Percentiles rank a stretch among this genome's conserved stretches.
phyloP scores from a whole-genome alignment of 2,888 invertebrate genomes.

The Nasonovia ribisnigri region DNA sequence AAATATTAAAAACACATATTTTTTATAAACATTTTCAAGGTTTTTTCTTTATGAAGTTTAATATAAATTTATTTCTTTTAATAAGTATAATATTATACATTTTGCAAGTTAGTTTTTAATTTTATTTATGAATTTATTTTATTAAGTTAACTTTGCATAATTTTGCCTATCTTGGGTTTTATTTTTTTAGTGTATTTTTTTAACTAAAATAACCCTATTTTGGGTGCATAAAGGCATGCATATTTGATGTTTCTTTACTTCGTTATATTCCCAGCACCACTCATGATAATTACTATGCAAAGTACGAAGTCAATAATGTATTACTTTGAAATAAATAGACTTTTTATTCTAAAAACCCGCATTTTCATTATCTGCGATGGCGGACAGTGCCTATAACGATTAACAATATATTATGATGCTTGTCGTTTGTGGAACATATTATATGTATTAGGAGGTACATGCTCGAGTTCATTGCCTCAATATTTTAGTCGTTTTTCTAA shows the following conservation, averaged over 20 bases:
- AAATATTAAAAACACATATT: too few relatives aligned
- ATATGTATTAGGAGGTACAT: too few relatives aligned
- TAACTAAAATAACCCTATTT: background rate
- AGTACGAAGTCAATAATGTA: background rate
- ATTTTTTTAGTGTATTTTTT: background rate
- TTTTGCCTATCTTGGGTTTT: background rate
- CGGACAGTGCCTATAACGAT: background rate
- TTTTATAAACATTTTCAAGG: too few relatives aligned
- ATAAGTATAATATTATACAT: too few relatives aligned
- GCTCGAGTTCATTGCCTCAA: background rate
- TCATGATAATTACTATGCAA: background rate
- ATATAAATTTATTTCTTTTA: too few relatives aligned
- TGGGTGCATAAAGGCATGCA: background rate
- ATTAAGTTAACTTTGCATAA: background rate
- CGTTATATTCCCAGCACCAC: background rate
- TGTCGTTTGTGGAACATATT: background rate
- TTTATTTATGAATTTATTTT: background rate
- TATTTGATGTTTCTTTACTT: background rate
- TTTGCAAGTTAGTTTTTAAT: too few relatives aligned
- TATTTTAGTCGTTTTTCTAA: background rate
- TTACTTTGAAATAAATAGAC: background rate
- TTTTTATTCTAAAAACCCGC: slow-evolving; percentile 12
- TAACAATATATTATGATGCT: background rate
- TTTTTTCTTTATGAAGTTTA: too few relatives aligned
- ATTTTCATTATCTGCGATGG: background rate